Evolutionary conservation across 2,113 vertebrate species (phyloP), one percentile per base, ranked within the genome.

Genomic region (Gavialis gangeticus): DNA sequence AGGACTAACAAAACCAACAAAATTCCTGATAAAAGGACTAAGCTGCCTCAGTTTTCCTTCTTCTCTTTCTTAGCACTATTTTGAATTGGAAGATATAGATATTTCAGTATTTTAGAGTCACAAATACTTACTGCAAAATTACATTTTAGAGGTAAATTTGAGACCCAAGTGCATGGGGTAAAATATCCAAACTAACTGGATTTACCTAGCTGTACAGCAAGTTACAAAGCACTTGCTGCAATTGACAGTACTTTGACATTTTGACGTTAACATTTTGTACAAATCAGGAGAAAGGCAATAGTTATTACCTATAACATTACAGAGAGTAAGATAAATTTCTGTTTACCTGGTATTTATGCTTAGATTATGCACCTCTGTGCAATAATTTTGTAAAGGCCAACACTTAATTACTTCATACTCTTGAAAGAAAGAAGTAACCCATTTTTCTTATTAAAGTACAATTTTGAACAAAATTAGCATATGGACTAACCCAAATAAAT

Each of bases 21-120:
- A n/a, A 30, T 66, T 66, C 63, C 87, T 59, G 6, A 12, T 46
- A 88, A 77, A 10, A 84, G 3, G 17, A 90, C 77, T 2, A 4
- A 76, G 66, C 54, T 79, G 6, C 16, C 54, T 88, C 27, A 55
- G 84, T 78, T 55, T 27, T n/a, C 54, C 28, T 54, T 30, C n/a
- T 4, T 62, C n/a, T 81, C 73, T 46, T 93, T 92, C 83, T 91
- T 28, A 73, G 87, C 87, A 75, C 19, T 73, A 8, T 54, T 93
- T 84, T 88, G 57, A 92, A 79, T 30, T 63, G 4, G 37, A 91
- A 89, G 46, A 86, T 46, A 63, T 2, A 46, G 1, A 69, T 64
- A 92, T 85, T 73, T 95, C 58, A 62, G 69, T 69, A 67, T 82
- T 92, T 79, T 62, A 85, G 82, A 95, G 76, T 28, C 87, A 79